A percentile compares a stretch with the other conserved stretches of the same genome.
These are phyloP conservation scores for Watsonalla cultraria DNA, from an alignment of 2,888 invertebrate species.

Conservation along the genomic window DNA sequence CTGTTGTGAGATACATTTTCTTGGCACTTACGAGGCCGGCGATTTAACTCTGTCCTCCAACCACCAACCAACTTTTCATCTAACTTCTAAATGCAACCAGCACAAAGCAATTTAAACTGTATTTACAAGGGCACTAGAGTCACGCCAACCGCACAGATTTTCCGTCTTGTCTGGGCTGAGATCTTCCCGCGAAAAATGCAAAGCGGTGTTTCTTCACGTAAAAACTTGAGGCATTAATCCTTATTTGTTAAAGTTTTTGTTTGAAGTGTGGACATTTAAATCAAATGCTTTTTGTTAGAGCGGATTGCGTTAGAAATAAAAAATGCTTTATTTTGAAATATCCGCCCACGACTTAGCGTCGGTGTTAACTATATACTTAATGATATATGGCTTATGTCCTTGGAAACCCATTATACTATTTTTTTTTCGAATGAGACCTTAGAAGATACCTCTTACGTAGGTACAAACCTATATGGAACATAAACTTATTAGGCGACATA, in stretches of 20 bases:
- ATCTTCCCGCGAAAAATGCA: slow-evolving; percentile 53
- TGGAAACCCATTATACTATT: no score
- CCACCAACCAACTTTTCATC: slow-evolving; percentile 33
- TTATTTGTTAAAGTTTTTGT: slow-evolving; percentile 39
- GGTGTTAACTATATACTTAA: no score
- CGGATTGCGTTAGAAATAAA: not conserved
- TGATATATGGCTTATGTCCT: no score
- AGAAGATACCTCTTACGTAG: no score
- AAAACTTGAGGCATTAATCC: slow-evolving; percentile 46
- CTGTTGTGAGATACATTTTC: slow-evolving; percentile 70
- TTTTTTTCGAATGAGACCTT: no score
- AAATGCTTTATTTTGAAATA: no score
- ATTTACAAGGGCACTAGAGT: slow-evolving; percentile 31
- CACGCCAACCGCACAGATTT: slow-evolving; percentile 15
- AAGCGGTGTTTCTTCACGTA: slow-evolving; percentile 47
- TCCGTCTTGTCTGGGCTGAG: slow-evolving; percentile 32
- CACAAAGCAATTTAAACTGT: slow-evolving; percentile 50
- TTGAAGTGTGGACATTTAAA: slow-evolving; percentile 16
- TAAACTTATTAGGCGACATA: no score
- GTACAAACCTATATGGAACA: no score
- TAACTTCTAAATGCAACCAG: slow-evolving; percentile 21
- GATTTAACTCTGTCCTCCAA: slow-evolving; percentile 66
- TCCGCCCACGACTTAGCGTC: no score
- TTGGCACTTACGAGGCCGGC: slow-evolving; percentile 64
- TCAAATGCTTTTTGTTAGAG: slow-evolving; percentile 1